Percentiles rank a stretch among this genome's conserved stretches.
phyloP scores from a whole-genome alignment of 2,113 vertebrate genomes.

The Rhea pennata region DNA sequence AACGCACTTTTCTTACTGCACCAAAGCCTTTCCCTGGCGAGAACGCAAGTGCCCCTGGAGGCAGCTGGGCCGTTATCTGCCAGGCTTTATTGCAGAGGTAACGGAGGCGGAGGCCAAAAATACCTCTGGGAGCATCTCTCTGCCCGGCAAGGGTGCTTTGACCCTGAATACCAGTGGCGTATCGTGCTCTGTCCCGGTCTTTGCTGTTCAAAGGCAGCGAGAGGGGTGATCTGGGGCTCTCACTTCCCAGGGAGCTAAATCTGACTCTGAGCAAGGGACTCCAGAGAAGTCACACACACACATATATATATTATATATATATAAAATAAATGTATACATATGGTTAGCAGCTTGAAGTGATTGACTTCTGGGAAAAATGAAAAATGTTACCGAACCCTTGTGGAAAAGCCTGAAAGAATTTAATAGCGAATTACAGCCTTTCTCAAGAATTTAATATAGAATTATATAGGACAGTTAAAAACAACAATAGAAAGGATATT shows the following conservation, averaged over 20 bases:
- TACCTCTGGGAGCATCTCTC: not conserved
- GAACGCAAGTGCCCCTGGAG: not conserved
- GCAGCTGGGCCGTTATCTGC: not conserved
- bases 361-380: constrained; percentile 54
- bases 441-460: constrained; percentile 71
- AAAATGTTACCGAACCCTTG: constrained; percentile 47
- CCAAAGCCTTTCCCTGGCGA: not conserved
- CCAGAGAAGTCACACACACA: not conserved
- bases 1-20: not conserved
- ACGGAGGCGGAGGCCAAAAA: accelerated
- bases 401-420: constrained; percentile 62
- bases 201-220: accelerated
- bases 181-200: not conserved
- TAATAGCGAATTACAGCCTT: constrained; percentile 66
- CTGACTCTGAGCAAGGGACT: not conserved
- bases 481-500: constrained; percentile 68
- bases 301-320: accelerated
- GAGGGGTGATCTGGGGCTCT: not conserved
- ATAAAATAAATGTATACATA: not conserved
- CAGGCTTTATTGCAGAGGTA: not conserved
- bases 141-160: not conserved
- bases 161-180: not conserved
- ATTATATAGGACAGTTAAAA: constrained; percentile 69
- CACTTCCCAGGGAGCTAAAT: not conserved
- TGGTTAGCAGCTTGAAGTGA: constrained; percentile 25